These are phyloP conservation scores for Platyrinchus mystaceus DNA, from an alignment of 2,797 vertebrate species.

Conservation along the genomic window DNA sequence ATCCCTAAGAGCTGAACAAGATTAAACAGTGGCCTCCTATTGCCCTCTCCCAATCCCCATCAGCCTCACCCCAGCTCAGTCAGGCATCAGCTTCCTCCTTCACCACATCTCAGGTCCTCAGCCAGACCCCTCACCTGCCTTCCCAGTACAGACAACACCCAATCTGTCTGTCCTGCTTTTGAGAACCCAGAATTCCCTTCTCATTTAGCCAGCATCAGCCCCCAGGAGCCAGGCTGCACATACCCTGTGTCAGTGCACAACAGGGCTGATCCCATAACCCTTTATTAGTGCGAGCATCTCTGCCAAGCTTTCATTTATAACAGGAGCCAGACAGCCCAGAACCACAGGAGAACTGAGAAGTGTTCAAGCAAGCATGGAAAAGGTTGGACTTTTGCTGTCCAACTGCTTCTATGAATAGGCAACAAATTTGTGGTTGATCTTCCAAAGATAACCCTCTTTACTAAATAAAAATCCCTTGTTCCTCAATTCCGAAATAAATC, in stretches of 20 bases:
- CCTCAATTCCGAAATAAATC: background rate
- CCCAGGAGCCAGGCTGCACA: fast-evolving
- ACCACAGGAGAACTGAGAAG: background rate
- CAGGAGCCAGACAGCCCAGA: background rate
- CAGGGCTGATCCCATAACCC: background rate
- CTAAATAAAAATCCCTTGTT: background rate
- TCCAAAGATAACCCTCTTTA: background rate
- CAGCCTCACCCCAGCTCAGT: background rate
- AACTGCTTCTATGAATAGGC: background rate
- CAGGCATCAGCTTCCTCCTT: background rate
- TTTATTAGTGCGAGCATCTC: background rate
- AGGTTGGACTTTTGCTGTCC: background rate
- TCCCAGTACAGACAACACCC: background rate
- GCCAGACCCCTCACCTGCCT: background rate
- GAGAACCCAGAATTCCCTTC: background rate
- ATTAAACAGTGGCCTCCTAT: background rate
- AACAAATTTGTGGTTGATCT: background rate
- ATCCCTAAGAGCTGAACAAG: background rate
- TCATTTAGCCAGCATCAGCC: background rate
- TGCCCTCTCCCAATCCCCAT: background rate
- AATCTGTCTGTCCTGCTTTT: background rate
- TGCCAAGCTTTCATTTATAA: background rate
- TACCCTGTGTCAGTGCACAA: background rate
- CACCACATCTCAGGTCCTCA: background rate
- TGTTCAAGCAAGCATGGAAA: fast-evolving